Evolutionary conservation across 1,140 invertebrate genomes (phyloP), one percentile per base, ranked within the genome.

Genomic region (Drosophila pandora): DNA sequence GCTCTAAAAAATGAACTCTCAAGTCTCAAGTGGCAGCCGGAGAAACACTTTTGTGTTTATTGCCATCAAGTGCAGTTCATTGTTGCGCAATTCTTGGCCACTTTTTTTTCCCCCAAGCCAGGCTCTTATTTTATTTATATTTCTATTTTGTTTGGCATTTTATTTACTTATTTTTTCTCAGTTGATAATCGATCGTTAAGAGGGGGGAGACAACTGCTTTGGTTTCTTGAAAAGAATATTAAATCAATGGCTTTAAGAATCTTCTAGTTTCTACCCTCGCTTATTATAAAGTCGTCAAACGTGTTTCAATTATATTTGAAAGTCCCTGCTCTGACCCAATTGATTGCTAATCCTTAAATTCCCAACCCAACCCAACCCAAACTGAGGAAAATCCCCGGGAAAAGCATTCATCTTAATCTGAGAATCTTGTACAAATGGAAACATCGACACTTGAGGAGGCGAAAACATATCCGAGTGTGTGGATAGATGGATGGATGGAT

Each of bases 41-140:
- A 60, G 25, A 85, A 81, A 87, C 71, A 72, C 64, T 85, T 81
- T 80, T 65, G 52, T 65, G 61, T 62, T 69, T 48, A 63, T 78
- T 87, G 77, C 61, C 56, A 57, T 54, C 63, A 74, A 85, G 68
- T 84, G 57, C 50, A 74, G 81, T 87, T 87, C 82, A 85, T 85
- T 87, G 82, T 87, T 70, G 68, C 41, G 81, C 79, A 53, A 77
- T 83, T 80, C 52, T 60, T 58, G 39, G 56, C 23, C 68, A 62
- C 47, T 71, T 58, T 50, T 37, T 43, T 43, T 43, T n/a, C 23
- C 17, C 17, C 17, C 17, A 17, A 17, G 17, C 17, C 2, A 22
- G 9, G 23, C 3, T 2, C 9, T 64, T 22, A 8, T 45, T n/a
- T 21, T 21, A 8, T 45, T n/a, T 21, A 8, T 45, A 45, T 21